These are phyloP conservation scores for Morphnarchus princeps DNA, from an alignment of 2,113 vertebrate genomes.

Conservation along the genomic window DNA sequence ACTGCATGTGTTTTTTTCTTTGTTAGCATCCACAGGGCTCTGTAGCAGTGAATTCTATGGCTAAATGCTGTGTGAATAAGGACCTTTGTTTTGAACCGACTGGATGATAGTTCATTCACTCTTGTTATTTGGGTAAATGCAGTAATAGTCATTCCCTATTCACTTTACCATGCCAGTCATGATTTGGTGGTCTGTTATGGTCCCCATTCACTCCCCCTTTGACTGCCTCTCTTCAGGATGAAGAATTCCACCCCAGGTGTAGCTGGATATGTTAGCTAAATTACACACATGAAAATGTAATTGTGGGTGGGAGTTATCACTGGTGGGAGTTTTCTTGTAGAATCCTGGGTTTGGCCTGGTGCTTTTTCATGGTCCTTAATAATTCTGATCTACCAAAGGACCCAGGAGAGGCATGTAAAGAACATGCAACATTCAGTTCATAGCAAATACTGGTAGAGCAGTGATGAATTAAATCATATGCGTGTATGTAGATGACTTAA, in stretches of 20 bases:
- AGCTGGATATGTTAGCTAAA: not conserved
- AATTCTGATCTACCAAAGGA: not conserved
- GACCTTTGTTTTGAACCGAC: not conserved
- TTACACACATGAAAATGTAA: not conserved
- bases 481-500: not conserved
- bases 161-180: not conserved
- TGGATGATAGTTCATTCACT: not conserved
- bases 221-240: not conserved
- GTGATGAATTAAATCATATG: fast-evolving
- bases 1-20: not conserved
- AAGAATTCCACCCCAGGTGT: not conserved
- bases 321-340: not conserved
- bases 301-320: not conserved
- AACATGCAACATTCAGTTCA: not conserved
- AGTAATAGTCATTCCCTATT: not conserved
- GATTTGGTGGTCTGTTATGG: not conserved
- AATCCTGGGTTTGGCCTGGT: not conserved
- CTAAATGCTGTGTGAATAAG: not conserved
- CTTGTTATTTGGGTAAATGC: not conserved
- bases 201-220: not conserved
- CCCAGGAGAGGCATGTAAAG: no score
- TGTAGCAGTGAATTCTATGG: not conserved
- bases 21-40: not conserved
- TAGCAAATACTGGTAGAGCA: not conserved
- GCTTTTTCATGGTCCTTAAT: not conserved